Base-by-base conservation (phyloP, 2,113 vertebrate species). In the Ctenodactylus gundi region DNA sequence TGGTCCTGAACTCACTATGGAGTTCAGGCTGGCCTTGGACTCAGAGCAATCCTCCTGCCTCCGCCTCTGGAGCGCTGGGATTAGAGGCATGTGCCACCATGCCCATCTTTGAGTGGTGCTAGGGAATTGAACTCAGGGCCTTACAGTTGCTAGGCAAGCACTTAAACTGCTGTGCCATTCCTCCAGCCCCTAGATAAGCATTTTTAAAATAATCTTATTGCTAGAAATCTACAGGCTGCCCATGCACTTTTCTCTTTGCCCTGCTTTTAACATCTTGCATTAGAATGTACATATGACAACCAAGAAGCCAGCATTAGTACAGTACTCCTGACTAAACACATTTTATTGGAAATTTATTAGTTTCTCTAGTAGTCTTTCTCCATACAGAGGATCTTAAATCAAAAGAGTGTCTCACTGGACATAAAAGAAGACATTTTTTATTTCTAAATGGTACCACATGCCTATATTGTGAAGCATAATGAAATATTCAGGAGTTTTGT, bases 271-370 rank as follows among this genome's bases (percentile, higher is more conserved):
- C 8, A 46, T 93, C 51, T 94, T 70, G 29, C 29, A 14, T 15
- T 62, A 34, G 9, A 7, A 1, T 20, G 41, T 83, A 31, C 1
- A 11, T 46, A 70, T 85, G 29, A 60, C 29, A 91, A 29, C 41
- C 67, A 46, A 72, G 81, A 87, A 90, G 64, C 39, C 46, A 85
- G 7, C 51, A 27, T 29, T 75, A 58, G 23, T 68, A 12, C 12
- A 78, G 17, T 15, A 51, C 17, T 49, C 51, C 57, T 78, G 58
- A 68, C 34, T 77, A 93, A 62, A 87, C 39, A 29, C 29, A 81
- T 21, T 65, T 90, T 31, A 44, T 81, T 90, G 80, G 25, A 39
- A 90, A 88, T 82, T 95, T 81, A 51, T 25, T 88, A 34, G 11
- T 60, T 81, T 95, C 21, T 44, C 7, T 55, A 64, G 41, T 12